A percentile compares a stretch with the other conserved stretches of the same genome.
Evolutionary conservation across 1,140 invertebrate species (phyloP).

Genomic region (Rhynchophorus ferrugineus): DNA sequence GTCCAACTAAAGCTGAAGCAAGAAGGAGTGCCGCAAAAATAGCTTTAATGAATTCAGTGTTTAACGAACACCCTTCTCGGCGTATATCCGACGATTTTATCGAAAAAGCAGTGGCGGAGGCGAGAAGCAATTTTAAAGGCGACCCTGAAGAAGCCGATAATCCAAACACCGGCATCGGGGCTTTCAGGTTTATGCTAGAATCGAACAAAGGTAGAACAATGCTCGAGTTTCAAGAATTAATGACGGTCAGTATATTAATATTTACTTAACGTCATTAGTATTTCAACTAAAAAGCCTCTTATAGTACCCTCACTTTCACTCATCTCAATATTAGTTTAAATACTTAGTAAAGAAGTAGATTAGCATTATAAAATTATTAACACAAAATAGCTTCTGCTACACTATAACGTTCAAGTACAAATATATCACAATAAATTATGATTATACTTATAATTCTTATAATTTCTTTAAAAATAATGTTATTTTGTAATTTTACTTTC

Average conservation of each 20-base stretch:
- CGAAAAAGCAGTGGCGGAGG: slow-evolving; percentile 84
- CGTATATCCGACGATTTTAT: slow-evolving; percentile 92
- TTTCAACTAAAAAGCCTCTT: no score
- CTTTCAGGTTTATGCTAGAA: slow-evolving; percentile 92
- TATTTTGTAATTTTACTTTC: no score
- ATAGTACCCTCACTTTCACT: no score
- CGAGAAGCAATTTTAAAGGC: slow-evolving; percentile 59
- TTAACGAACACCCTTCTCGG: slow-evolving; percentile 90
- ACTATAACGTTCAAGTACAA: no score
- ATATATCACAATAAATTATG: no score
- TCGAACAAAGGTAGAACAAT: slow-evolving; percentile 88
- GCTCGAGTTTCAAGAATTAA: slow-evolving; percentile 93
- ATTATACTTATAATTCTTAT: no score
- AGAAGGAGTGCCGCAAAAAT: slow-evolving; percentile 90
- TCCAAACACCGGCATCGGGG: slow-evolving; percentile 79
- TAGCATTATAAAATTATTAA: no score
- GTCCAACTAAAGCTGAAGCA: slow-evolving; percentile 90
- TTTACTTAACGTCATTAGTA: no score
- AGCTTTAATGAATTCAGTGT: slow-evolving; percentile 93
- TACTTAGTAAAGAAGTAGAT: no score
- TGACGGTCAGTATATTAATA: slow-evolving; percentile 69
- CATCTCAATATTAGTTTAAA: no score
- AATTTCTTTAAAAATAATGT: no score
- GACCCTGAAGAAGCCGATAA: slow-evolving; percentile 66
- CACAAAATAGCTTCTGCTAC: no score